phyloP scores from a whole-genome alignment of 2,113 vertebrate genomes.

The Notothenia rossii region DNA sequence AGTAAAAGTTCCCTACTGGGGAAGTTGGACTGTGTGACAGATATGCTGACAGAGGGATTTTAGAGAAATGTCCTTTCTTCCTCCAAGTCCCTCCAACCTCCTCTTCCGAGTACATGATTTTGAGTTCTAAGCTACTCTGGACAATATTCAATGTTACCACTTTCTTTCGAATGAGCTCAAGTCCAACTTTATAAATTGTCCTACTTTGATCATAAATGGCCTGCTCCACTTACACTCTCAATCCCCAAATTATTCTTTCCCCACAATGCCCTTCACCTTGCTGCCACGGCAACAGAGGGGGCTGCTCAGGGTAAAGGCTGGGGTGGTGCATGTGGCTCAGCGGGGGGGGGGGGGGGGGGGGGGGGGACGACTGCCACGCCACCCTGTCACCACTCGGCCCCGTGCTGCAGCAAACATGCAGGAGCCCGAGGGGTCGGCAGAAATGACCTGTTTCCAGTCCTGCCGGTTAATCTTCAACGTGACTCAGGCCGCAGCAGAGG shows the following conservation, averaged over 20 bases:
- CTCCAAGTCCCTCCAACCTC: background rate
- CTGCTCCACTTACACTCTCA: background rate
- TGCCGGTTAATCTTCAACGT: slow-evolving; percentile 46
- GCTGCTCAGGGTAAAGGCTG: background rate
- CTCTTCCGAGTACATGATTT: slow-evolving; percentile 20
- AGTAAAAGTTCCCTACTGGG: slow-evolving; percentile 35
- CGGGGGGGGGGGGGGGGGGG: too few relatives aligned
- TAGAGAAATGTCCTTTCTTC: slow-evolving; percentile 21
- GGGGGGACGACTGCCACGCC: too few relatives aligned
- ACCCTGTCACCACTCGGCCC: slow-evolving; percentile 35
- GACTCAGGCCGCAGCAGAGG: slow-evolving; percentile 57
- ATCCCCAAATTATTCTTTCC: background rate
- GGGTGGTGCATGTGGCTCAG: slow-evolving; percentile 21
- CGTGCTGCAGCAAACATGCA: slow-evolving; percentile 33
- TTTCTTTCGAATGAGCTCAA: slow-evolving; percentile 8
- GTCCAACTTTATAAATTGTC: background rate
- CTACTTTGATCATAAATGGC: slow-evolving; percentile 15
- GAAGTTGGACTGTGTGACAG: slow-evolving; percentile 40
- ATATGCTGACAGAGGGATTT: slow-evolving; percentile 69
- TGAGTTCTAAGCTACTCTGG: slow-evolving; percentile 10
- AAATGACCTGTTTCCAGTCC: slow-evolving; percentile 54
- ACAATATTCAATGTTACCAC: slow-evolving; percentile 40
- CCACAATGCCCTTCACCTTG: slow-evolving; percentile 48
- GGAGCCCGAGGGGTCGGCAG: slow-evolving; percentile 51
- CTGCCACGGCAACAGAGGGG: background rate